Evolutionary conservation across 1,140 invertebrate genomes (phyloP), one percentile per base, ranked within the genome.

Genomic region (Aethina tumida): DNA sequence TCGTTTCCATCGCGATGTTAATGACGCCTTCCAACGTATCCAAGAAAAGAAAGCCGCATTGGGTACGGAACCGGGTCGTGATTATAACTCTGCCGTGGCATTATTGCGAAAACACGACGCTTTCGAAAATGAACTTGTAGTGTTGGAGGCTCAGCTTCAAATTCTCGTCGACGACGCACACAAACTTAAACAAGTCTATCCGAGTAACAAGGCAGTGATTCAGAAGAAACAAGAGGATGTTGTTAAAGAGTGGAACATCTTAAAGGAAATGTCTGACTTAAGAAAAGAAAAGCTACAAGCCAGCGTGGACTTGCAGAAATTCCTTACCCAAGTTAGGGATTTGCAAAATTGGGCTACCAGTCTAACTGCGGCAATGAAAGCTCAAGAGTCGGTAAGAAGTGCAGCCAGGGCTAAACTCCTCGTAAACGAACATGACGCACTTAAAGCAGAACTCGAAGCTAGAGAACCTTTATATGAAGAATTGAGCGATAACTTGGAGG

Each of bases 361-460:
- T 41, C 63, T 94, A 2, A 75, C 82, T 21, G 72, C 77, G 6
- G 73, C 82, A n/a, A 84, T 96, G 71, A 71, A 73, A 28, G 77
- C 82, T 0, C 81, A 90, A 48, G 81, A 84, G 47, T 84, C 82
- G 58, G 87, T 89, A 0, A 68, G 86, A 13, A 89, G 90, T 62
- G 85, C 89, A 1, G 81, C 82, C 0, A 78, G 81, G 36, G 93
- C 92, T 5, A 89, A 96, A 56, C 75, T 79, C 5, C 65, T 96
- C 8, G 86, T 88, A 56, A 78, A 79, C 13, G 83, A 95, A 62
- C 93, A 98, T 60, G 85, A 95, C 48, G 80, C 89, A 24, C 67
- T 96, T 13, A 87, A 89, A 55, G 85, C 84, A 2, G 95, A 98
- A 68, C 93, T 98, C 36, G 92, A 97, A 61, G 88, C 93, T 0